Percentiles rank a stretch among this genome's conserved stretches.
These are phyloP conservation scores for Parauchenoglanis punctatus DNA, from an alignment of 2,797 vertebrate species.

Conservation along the genomic window DNA sequence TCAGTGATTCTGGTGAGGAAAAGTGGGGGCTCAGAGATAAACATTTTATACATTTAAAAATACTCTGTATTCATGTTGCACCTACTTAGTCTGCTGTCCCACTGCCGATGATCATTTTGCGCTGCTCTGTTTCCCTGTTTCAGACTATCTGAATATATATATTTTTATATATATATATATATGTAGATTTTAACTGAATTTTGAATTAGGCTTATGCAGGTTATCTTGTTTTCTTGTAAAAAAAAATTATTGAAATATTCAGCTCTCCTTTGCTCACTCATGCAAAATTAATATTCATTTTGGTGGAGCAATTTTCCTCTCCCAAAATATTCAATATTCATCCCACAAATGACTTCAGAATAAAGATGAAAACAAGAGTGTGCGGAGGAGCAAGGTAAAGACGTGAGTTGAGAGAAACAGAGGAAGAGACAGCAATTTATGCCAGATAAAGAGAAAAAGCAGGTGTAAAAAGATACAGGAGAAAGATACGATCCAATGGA, in stretches of 20 bases:
- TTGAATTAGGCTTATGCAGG: background rate
- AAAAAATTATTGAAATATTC: constrained; percentile 17
- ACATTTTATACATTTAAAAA: background rate
- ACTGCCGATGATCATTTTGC: background rate
- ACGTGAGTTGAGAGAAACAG: constrained; percentile 36
- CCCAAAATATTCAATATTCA: constrained; percentile 37
- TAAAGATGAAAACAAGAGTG: constrained; percentile 48
- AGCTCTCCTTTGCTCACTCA: constrained; percentile 30
- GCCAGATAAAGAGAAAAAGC: constrained; percentile 58
- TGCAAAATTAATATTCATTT: constrained; percentile 35
- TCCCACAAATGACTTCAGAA: constrained; percentile 34
- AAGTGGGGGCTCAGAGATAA: background rate
- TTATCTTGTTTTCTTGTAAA: background rate
- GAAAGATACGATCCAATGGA: constrained; percentile 63
- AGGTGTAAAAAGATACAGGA: constrained; percentile 51
- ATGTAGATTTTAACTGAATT: background rate
- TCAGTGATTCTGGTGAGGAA: constrained; percentile 57
- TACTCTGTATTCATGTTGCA: background rate
- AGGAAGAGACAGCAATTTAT: constrained; percentile 49
- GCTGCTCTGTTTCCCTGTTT: background rate
- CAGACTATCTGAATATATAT: background rate
- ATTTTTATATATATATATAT: background rate
- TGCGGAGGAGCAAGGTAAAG: constrained; percentile 21
- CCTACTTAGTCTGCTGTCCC: background rate
- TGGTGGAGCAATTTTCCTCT: constrained; percentile 23